A percentile compares a stretch with the other conserved stretches of the same genome.
Evolutionary conservation across 2,113 vertebrate genomes (phyloP).

Genomic region (Capra hircus): DNA sequence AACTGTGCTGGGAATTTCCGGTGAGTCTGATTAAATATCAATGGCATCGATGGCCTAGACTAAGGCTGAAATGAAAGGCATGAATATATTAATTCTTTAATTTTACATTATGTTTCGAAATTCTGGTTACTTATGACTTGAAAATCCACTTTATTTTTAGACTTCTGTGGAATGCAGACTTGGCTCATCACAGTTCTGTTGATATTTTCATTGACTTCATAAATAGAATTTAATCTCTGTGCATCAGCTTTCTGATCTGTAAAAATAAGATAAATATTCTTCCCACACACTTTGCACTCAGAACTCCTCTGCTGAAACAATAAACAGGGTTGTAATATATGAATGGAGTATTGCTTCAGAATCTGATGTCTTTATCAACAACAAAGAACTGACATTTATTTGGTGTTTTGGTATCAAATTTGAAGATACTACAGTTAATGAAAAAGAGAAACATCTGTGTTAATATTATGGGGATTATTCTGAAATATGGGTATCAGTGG

Average conservation of each 20-base stretch:
- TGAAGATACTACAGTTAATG: slow-evolving; percentile 29
- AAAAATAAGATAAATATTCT: slow-evolving; percentile 34
- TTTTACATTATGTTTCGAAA: slow-evolving; percentile 12
- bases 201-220: slow-evolving; percentile 17
- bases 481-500: not conserved
- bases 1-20: not conserved
- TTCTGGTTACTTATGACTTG: not conserved
- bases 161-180: slow-evolving; percentile 31
- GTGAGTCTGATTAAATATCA: not conserved
- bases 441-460: slow-evolving; percentile 39
- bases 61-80: not conserved
- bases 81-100: not conserved
- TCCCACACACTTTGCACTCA: not conserved
- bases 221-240: not conserved
- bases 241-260: not conserved
- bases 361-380: not conserved
- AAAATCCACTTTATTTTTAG: slow-evolving; percentile 25
- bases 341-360: not conserved
- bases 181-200: not conserved
- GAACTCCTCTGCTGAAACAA: slow-evolving; percentile 14
- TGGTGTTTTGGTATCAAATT: slow-evolving; percentile 8
- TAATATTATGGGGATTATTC: not conserved
- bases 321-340: not conserved
- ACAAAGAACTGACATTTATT: slow-evolving; percentile 35
- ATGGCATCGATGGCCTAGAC: not conserved